Evolutionary conservation across 1,140 invertebrate species (phyloP), one percentile per base, ranked within the genome.

Genomic region (Temnothorax nylanderi): DNA sequence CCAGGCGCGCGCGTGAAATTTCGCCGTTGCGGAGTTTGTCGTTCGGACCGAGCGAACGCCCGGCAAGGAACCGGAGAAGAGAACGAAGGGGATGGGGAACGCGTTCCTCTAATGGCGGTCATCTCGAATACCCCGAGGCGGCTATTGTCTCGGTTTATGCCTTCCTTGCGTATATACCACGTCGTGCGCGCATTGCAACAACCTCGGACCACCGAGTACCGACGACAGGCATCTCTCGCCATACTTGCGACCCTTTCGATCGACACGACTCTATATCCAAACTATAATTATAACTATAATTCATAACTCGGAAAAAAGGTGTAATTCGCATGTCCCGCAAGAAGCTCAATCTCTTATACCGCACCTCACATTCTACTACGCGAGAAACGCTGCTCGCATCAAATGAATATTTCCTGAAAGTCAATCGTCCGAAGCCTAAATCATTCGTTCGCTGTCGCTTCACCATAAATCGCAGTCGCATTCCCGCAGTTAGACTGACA

Each of bases 141-240:
- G 87, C 92, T 92, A 92, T 92, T 92, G 92, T 92, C 92, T 92
- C 91, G 90, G 91, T 92, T 92, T 92, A 92, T 92, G 91, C 78
- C 86, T 85, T 92, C 81, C 88, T 91, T 87, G 90, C 88, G 81
- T 85, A 74, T 60, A 74, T 49, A 75, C 71, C 51, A 85, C 88
- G 67, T 71, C 58, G 62, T 49, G 41, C 74, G 49, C 78, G 77
- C 41, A 49, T 71, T 64, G 78, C 76, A 44, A 78, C 75, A 88
- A 85, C 51, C 80, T 72, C 64, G 62, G 10, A 64, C 18, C 64
- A 34, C 51, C 37, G 34, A 44, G 49, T 26, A 58, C n/a, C 80
- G 67, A 37, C 65, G 37, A 72, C 54, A 34, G 10, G 37, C 44
- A 26, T 75, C 49, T 44, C 65, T 51, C 47, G 34, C n/a, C 37